Conservation (phyloP, 2,797 vertebrate genomes). For the Lutjanus campechanus region DNA sequence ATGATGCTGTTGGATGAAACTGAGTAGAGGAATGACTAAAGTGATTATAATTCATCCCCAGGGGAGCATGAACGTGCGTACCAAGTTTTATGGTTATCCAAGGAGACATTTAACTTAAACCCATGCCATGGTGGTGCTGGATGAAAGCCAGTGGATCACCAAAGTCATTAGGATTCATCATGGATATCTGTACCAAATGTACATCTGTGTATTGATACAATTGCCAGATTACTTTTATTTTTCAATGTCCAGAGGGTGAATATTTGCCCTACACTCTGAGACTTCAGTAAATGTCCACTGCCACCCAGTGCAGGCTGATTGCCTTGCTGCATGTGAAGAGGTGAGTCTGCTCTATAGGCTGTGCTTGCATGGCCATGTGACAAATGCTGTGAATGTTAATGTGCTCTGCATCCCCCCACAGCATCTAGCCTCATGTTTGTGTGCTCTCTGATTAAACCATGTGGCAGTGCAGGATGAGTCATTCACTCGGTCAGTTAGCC, state of each 20-base stretch:
- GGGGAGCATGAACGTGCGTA: too few species aligned
- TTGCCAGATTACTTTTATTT: neutral
- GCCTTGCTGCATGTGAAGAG: constrained; percentile 15
- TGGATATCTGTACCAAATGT: neutral
- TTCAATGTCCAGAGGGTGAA: neutral
- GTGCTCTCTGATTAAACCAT: constrained; percentile 58
- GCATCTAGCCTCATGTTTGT: constrained; percentile 51
- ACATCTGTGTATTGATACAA: neutral
- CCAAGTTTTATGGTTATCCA: too few species aligned
- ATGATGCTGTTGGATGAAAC: neutral
- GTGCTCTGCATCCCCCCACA: constrained; percentile 6
- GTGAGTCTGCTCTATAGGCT: constrained; percentile 10
- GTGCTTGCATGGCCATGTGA: constrained; percentile 21
- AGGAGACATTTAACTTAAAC: neutral
- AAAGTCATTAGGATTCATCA: too few species aligned
- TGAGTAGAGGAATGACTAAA: neutral
- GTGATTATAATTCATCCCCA: too few species aligned
- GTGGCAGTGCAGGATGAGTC: constrained; percentile 63
- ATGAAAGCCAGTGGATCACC: neutral
- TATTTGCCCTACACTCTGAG: neutral
- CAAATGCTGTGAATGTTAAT: constrained; percentile 46
- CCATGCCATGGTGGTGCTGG: neutral
- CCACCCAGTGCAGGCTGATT: constrained; percentile 17
- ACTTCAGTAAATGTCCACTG: constrained; percentile 1
- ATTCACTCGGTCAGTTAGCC: constrained; percentile 64